These are phyloP conservation scores for Cylas formicarius DNA, from an alignment of 1,140 invertebrate genomes.

Conservation along the genomic window DNA sequence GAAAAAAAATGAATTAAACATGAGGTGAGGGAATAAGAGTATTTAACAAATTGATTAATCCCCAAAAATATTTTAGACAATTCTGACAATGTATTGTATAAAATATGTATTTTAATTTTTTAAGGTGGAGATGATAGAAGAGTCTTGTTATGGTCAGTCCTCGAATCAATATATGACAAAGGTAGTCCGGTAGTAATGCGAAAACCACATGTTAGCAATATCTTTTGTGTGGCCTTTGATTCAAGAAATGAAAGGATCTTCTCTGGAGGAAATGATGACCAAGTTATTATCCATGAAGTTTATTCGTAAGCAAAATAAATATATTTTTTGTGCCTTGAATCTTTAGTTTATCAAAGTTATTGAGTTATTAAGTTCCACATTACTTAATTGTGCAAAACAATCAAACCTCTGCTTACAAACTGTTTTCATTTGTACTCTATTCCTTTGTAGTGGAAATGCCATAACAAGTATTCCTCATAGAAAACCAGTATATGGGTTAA, in stretches of 20 bases:
- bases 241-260: constrained; percentile 72
- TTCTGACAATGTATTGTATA: too few relatives aligned
- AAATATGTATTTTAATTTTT: constrained; percentile 24
- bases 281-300: constrained; percentile 82
- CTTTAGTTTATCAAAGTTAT: too few relatives aligned
- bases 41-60: too few relatives aligned
- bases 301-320: constrained; percentile 54
- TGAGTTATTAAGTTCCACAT: too few relatives aligned
- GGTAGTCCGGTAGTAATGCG: constrained; percentile 65
- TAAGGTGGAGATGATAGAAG: constrained; percentile 86
- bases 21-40: too few relatives aligned
- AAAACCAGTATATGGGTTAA: constrained; percentile 83
- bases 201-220: constrained; percentile 82
- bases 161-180: constrained; percentile 60
- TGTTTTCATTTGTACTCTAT: constrained; percentile 9
- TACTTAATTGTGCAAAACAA: too few relatives aligned
- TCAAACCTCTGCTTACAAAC: too few relatives aligned
- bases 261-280: constrained; percentile 91
- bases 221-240: constrained; percentile 86
- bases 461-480: constrained; percentile 75
- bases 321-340: neutral
- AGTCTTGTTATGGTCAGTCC: constrained; percentile 82
- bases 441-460: constrained; percentile 55
- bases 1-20: too few relatives aligned
- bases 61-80: too few relatives aligned